Base-by-base conservation (phyloP, 2,888 invertebrate species). In the Heliconius aoede region DNA sequence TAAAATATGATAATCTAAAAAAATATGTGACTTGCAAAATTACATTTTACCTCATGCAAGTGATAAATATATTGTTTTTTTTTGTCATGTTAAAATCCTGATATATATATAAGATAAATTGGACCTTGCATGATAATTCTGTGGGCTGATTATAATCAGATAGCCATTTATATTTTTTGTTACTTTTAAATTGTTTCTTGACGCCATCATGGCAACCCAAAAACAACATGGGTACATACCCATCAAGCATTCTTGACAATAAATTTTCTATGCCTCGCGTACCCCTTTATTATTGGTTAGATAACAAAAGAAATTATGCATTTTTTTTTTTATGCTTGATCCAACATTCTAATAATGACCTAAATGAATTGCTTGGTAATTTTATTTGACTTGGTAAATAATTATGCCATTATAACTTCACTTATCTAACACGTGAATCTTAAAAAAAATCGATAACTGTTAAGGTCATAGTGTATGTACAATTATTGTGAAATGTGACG, bases 361-460 rank as follows among this genome's bases (percentile, higher is more conserved):
- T 36, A 13, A 26, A 40, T 40, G 21, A 40, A 62, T 21, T 65
- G 65, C n/a, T 24, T 30, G 13, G 32, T 24, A 55, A 26, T 24
- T 4, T 13, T 0, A 30, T 9, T 40, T 18, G 4, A 46, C 28
- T 21, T 0, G 3, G 30, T 15, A 21, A 40, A 60, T 40, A 26
- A 32, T 30, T 24, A 36, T 36, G 26, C 40, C 32, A 72, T 24
- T 24, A 46, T 40, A 60, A 55, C 11, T 26, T 13, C 30, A 61
- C 28, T 40, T 68, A 36, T 46, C 28, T n/a, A 28, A 65, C 73
- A 46, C 65, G 71, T 72, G 65, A 69, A n/a, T 46, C 1, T 30
- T n/a, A n/a, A 55, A 69, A 69, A 68, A 8, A 55, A 71, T 77
- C 58, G 26, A 71, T 74, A 71, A 15, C 32, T 36, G 65, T 46